Conservation (phyloP, 2,797 vertebrate species). For the Dallia pectoralis region DNA sequence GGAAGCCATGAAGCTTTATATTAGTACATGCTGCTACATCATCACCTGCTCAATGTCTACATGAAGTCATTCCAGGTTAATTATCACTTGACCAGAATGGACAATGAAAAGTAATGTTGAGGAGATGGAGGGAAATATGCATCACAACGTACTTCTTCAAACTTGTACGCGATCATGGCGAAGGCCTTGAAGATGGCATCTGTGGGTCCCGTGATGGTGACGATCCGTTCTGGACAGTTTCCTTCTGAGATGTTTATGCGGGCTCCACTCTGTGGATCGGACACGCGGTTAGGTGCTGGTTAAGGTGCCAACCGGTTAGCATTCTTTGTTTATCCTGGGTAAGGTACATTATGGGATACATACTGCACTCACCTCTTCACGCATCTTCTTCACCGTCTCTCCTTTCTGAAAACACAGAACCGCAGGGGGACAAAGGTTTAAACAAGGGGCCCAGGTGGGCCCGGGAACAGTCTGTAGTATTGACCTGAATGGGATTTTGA, state of each 20-base stretch:
- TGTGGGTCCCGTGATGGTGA: slow-evolving; percentile 95
- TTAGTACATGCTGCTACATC: not conserved
- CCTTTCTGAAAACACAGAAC: slow-evolving; percentile 83
- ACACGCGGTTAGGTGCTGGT: not conserved
- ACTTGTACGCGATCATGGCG: slow-evolving; percentile 98
- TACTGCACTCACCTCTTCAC: slow-evolving; percentile 82
- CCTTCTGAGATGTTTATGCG: slow-evolving; percentile 98
- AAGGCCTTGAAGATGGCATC: slow-evolving; percentile 99
- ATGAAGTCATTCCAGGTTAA: not conserved
- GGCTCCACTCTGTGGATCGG: slow-evolving; percentile 83
- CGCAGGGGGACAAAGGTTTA: slow-evolving; percentile 11
- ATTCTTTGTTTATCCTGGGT: not conserved
- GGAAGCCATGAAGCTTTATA: slow-evolving; percentile 7
- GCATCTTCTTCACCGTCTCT: slow-evolving; percentile 97
- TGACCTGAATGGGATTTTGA: not conserved
- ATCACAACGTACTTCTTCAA: slow-evolving; percentile 84
- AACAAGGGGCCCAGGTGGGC: not conserved
- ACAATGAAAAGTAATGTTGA: not conserved
- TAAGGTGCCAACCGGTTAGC: not conserved
- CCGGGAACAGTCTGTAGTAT: not conserved
- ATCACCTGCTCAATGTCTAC: no score
- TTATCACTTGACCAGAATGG: not conserved
- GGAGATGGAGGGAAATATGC: not conserved
- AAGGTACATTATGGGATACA: not conserved
- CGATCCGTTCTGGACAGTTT: slow-evolving; percentile 94